A percentile compares a stretch with the other conserved stretches of the same genome.
Conservation (phyloP, 2,113 vertebrate genomes). For the Holacanthus passer region DNA sequence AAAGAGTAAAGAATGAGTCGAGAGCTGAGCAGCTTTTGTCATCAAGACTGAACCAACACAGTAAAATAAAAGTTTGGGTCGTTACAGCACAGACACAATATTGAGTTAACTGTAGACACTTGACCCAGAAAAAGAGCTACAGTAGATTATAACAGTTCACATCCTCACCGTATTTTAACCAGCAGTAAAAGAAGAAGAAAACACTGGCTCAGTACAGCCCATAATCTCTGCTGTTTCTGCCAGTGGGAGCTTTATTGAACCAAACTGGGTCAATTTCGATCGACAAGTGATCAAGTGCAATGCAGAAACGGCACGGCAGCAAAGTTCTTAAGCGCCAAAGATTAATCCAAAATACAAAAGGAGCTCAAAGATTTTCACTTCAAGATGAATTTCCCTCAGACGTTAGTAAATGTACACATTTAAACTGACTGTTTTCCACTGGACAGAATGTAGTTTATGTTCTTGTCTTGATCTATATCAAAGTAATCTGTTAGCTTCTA, state of each 20-base stretch:
- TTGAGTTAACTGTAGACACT: neutral
- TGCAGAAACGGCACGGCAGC: neutral
- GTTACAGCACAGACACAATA: too few relatives aligned
- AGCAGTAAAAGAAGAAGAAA: neutral
- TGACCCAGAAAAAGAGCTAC: neutral
- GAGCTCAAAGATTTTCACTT: neutral
- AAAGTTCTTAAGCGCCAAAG: neutral
- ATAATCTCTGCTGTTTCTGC: neutral
- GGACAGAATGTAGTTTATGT: neutral
- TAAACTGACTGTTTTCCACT: neutral
- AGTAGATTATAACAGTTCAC: neutral
- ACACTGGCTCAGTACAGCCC: neutral
- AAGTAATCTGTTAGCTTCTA: conserved; percentile 39
- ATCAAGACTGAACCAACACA: too few relatives aligned
- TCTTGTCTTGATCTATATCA: conserved; percentile 23
- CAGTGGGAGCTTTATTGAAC: neutral
- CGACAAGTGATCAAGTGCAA: neutral
- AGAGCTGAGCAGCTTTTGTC: too few relatives aligned
- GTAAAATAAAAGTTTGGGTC: too few relatives aligned
- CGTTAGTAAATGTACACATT: neutral
- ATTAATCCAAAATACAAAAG: neutral
- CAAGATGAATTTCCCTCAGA: neutral
- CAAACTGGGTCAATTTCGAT: neutral
- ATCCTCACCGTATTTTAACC: too few relatives aligned
- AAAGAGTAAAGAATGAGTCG: too few relatives aligned